phyloP scores from a whole-genome alignment of 2,113 vertebrate species.

The Melanerpes aurifrons region DNA sequence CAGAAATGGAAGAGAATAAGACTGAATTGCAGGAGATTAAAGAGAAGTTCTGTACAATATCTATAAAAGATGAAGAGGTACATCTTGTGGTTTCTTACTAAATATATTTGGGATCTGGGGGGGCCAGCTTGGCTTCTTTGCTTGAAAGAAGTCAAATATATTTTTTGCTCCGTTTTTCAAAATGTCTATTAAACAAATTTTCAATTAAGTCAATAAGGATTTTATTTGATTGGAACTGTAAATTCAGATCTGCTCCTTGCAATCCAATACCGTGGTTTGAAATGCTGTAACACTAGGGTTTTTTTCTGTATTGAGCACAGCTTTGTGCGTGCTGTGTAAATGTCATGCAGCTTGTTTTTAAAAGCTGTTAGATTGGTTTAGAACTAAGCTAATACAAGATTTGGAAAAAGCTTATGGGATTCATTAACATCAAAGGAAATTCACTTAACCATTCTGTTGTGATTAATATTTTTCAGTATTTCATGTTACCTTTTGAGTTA shows the following conservation, averaged over 20 bases:
- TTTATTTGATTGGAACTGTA: neutral
- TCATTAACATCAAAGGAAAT: neutral
- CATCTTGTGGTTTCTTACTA: neutral
- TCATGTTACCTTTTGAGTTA: slow-evolving; percentile 42
- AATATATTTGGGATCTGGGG: neutral
- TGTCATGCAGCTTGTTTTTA: neutral
- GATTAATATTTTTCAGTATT: slow-evolving; percentile 62
- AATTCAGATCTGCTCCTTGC: neutral
- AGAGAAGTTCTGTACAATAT: slow-evolving; percentile 57
- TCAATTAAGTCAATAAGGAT: neutral
- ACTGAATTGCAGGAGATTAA: slow-evolving; percentile 29
- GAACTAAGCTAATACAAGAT: neutral
- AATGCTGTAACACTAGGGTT: neutral
- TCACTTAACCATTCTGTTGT: neutral
- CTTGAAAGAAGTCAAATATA: neutral
- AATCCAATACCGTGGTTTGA: neutral
- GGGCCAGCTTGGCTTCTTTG: neutral
- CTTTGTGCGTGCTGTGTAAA: neutral
- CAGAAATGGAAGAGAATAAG: neutral
- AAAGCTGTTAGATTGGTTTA: neutral
- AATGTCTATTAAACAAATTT: neutral
- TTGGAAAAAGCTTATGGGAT: neutral
- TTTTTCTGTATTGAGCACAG: neutral
- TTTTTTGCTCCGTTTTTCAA: neutral
- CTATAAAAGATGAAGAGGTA: slow-evolving; percentile 65